Conservation (phyloP, 2,113 vertebrate species). For the Dromas ardeola region DNA sequence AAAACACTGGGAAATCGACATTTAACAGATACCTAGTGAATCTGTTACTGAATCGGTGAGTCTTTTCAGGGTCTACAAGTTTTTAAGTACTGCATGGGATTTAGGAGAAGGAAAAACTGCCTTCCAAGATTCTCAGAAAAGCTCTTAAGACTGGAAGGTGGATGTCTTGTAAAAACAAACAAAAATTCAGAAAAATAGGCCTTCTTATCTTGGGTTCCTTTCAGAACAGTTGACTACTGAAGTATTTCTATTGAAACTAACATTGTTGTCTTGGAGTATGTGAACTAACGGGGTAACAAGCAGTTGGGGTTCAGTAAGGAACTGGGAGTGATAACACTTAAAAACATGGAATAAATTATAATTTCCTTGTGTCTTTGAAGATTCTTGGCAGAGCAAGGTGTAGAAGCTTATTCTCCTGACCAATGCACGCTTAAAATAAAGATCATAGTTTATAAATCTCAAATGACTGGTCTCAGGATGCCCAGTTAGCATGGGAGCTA, state of each 20-base stretch:
- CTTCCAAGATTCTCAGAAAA: neutral
- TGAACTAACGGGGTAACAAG: rapidly evolving
- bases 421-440: rapidly evolving
- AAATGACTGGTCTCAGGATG: neutral
- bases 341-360: rapidly evolving
- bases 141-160: neutral
- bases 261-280: too few relatives aligned
- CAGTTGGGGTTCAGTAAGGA: neutral
- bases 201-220: neutral
- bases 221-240: neutral
- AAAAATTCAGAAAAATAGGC: neutral
- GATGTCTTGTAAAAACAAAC: neutral
- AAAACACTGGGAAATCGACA: slow-evolving; percentile 91
- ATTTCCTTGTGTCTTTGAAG: neutral
- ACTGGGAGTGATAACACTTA: rapidly evolving
- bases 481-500: neutral
- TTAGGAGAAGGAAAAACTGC: neutral
- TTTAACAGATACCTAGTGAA: slow-evolving; percentile 91
- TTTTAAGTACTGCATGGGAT: neutral
- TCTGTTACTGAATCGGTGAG: slow-evolving; percentile 90
- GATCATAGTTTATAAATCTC: rapidly evolving
- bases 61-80: rapidly evolving
- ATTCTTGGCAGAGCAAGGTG: neutral
- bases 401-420: neutral
- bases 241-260: rapidly evolving